phyloP scores from a whole-genome alignment of 2,888 invertebrate species.

The Sarcophaga carnaria region DNA sequence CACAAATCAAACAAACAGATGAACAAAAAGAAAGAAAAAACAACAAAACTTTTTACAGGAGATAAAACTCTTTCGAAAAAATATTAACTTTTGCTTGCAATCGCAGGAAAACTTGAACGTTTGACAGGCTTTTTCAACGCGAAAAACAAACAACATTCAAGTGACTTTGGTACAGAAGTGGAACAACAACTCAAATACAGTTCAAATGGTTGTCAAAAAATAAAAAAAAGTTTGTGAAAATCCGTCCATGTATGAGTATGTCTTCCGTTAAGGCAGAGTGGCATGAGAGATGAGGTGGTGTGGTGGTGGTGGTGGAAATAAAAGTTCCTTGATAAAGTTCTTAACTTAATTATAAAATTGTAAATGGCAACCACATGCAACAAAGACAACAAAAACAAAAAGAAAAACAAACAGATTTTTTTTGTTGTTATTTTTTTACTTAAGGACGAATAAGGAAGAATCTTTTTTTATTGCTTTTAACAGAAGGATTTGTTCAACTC shows the following conservation, averaged over 20 bases:
- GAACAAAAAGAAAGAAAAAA: slow-evolving; percentile 36
- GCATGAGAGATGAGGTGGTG: not conserved
- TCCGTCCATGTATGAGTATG: not conserved
- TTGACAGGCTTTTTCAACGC: slow-evolving; percentile 63
- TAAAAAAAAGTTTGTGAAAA: not conserved
- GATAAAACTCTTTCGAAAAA: slow-evolving; percentile 63
- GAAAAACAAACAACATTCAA: slow-evolving; percentile 54
- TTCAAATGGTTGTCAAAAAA: slow-evolving; percentile 1
- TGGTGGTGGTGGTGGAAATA: slow-evolving; percentile 47
- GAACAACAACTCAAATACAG: slow-evolving; percentile 3
- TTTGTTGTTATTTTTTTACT: not conserved
- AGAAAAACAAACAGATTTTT: slow-evolving; percentile 58
- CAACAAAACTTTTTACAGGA: slow-evolving; percentile 62
- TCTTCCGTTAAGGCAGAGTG: not conserved
- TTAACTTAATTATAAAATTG: slow-evolving; percentile 78
- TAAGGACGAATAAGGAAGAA: slow-evolving; percentile 40
- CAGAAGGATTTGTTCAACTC: slow-evolving; percentile 46
- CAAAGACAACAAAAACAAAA: slow-evolving; percentile 65
- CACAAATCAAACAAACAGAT: slow-evolving; percentile 63
- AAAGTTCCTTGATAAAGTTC: slow-evolving; percentile 70
- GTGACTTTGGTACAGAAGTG: slow-evolving; percentile 26
- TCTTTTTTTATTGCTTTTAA: slow-evolving; percentile 27
- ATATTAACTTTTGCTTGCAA: slow-evolving; percentile 28
- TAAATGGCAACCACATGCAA: slow-evolving; percentile 74
- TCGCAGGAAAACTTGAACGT: slow-evolving; percentile 50